phyloP scores from a whole-genome alignment of 1,140 invertebrate species.

The Sycophila sp. region DNA sequence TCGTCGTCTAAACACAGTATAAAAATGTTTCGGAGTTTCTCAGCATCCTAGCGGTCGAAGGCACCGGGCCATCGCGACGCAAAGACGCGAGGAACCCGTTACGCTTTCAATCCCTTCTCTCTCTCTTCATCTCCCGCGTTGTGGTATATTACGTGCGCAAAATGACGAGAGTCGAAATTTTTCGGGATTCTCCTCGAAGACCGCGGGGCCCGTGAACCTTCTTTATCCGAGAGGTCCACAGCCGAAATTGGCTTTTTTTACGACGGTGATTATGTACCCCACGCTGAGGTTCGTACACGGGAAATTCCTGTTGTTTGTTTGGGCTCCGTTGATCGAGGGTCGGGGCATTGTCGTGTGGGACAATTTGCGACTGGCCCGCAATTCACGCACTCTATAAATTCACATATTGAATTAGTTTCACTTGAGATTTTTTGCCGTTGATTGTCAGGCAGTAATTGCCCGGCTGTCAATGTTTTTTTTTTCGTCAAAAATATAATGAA shows the following conservation, averaged over 20 bases:
- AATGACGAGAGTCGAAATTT: neutral
- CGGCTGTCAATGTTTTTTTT: neutral
- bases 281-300: neutral
- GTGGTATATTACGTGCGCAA: neutral
- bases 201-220: neutral
- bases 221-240: too few species aligned
- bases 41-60: too few species aligned
- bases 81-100: neutral
- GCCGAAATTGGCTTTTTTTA: slow-evolving; percentile 7
- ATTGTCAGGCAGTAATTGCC: too few species aligned
- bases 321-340: neutral
- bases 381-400: neutral
- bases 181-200: neutral
- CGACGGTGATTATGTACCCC: neutral
- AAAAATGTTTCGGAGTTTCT: too few species aligned
- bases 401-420: neutral
- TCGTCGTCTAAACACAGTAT: too few species aligned
- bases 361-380: too few species aligned
- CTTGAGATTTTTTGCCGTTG: too few species aligned
- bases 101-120: neutral
- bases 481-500: too few species aligned
- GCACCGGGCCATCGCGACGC: too few species aligned
- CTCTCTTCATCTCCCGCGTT: neutral
- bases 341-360: neutral
- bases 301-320: slow-evolving; percentile 14